Conservation (phyloP, 2,113 vertebrate species). For the Burhinus bistriatus region DNA sequence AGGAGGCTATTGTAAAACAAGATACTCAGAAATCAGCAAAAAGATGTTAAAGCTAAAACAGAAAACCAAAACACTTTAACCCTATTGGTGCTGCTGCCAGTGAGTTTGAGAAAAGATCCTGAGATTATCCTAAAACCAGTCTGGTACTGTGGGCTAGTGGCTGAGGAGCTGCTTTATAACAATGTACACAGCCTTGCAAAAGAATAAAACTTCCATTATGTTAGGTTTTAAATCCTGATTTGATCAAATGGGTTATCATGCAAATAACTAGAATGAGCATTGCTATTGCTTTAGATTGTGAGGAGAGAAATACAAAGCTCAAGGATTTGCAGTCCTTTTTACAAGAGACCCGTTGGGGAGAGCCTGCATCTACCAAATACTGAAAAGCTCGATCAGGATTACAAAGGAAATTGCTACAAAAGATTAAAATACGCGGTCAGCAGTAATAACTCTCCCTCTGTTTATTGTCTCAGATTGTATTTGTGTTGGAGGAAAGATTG, state of each 20-base stretch:
- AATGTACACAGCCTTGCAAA: neutral
- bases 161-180: neutral
- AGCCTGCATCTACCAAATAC: neutral
- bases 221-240: neutral
- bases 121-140: neutral
- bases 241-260: neutral
- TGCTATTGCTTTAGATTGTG: neutral
- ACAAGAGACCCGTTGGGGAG: neutral
- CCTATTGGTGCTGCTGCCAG: neutral
- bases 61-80: constrained; percentile 17
- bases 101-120: neutral
- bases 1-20: constrained; percentile 54
- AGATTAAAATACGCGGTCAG: constrained; percentile 4
- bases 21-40: constrained; percentile 44
- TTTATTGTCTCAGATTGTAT: constrained; percentile 2
- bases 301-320: neutral
- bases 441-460: neutral
- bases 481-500: constrained; percentile 29
- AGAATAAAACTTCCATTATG: neutral
- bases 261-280: neutral
- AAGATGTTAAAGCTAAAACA: constrained; percentile 13
- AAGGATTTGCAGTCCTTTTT: neutral
- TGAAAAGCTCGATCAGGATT: neutral
- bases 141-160: neutral
- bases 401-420: constrained; percentile 26